Evolutionary conservation across 2,797 vertebrate species (phyloP), one percentile per base, ranked within the genome.

Genomic region (Myripristis jacobus): DNA sequence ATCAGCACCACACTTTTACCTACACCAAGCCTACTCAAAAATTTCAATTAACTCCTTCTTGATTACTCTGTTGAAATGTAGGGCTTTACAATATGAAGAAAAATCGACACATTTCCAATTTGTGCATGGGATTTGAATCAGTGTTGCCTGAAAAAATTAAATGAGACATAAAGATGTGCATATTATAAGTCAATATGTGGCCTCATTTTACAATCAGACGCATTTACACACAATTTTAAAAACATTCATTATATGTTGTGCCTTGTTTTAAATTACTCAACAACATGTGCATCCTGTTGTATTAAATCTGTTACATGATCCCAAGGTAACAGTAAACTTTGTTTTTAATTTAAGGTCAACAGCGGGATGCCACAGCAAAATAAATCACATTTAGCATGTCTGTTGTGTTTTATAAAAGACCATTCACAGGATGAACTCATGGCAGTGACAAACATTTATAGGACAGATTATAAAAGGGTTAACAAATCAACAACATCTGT

Each of bases 401-500:
- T 41, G 24, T 24, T 47, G 7, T 34, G 34, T 51, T 56, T 66
- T 53, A 76, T 59, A 55, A 43, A 63, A 31, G 41, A 43, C 41
- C 3, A 5, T 43, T 55, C n/a, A 22, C 18, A 43, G 55, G 22
- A 46, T 31, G 9, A 24, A 22, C 15, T 66, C 63, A 75, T 79
- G 74, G 70, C 72, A 76, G 68, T 63, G 47, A 77, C 24, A 80
- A 31, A 16, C 47, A 66, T 81, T 81, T 79, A 82, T 60, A 72
- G 41, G 44, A 83, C 41, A 77, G 24, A 67, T 70, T 80, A 80
- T 38, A 78, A 62, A 85, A 76, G 38, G 6, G 31, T 84, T 80
- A 70, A 84, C 70, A 88, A 80, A 41, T 51, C 22, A 41, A 52
- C 19, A 56, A 57, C 15, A 83, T 77, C 57, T 80, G 73, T 85